phyloP scores from a whole-genome alignment of 2,888 invertebrate species.

The Oscheius sp. region DNA sequence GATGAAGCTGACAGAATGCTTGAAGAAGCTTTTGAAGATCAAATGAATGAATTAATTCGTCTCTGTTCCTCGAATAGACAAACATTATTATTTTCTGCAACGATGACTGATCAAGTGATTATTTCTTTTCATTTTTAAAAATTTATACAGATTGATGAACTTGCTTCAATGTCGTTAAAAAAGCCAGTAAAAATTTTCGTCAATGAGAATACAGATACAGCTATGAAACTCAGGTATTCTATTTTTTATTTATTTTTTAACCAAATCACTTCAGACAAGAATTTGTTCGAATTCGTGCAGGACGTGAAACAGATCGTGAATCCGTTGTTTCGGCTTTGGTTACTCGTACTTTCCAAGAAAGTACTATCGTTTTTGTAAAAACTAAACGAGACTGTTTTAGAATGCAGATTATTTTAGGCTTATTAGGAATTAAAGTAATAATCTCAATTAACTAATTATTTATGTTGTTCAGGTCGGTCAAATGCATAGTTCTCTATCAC shows the following conservation, averaged over 20 bases:
- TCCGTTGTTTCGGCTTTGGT: slow-evolving; percentile 77
- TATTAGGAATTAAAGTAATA: slow-evolving; percentile 82
- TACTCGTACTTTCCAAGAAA: slow-evolving; percentile 52
- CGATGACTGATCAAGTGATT: slow-evolving; percentile 93
- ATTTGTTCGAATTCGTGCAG: slow-evolving; percentile 79
- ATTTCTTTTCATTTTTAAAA: not conserved
- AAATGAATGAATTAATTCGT: slow-evolving; percentile 96
- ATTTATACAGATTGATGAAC: slow-evolving; percentile 78
- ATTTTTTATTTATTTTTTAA: not conserved
- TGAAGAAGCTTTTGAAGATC: slow-evolving; percentile 97
- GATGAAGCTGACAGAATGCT: slow-evolving; percentile 89
- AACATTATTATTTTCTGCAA: slow-evolving; percentile 96
- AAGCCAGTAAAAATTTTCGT: slow-evolving; percentile 94
- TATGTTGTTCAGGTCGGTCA: slow-evolving; percentile 76
- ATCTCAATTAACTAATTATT: not conserved
- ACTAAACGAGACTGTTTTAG: slow-evolving; percentile 95
- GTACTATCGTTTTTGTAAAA: slow-evolving; percentile 85
- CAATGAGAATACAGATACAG: slow-evolving; percentile 93
- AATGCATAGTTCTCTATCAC: slow-evolving; percentile 93
- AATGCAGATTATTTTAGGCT: slow-evolving; percentile 87
- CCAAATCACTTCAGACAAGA: slow-evolving; percentile 78
- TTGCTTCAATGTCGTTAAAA: slow-evolving; percentile 89
- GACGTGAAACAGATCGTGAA: slow-evolving; percentile 85
- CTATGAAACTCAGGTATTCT: slow-evolving; percentile 82
- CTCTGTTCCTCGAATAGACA: slow-evolving; percentile 90